These are phyloP conservation scores for Agrochola circellaris DNA, from an alignment of 2,888 invertebrate genomes.

Conservation along the genomic window DNA sequence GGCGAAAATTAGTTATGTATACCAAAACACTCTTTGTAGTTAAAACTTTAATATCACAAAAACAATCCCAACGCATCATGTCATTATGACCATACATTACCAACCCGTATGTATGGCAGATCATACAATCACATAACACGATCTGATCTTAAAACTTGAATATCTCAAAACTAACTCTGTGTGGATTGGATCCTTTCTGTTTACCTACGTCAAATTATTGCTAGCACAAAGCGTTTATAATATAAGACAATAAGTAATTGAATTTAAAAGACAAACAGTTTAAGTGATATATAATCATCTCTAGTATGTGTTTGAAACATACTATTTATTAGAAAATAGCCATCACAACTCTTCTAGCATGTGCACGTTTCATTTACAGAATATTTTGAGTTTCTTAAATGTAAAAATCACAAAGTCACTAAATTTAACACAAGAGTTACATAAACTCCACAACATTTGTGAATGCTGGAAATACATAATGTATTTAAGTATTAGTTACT, in stretches of 20 bases:
- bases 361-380: constrained; percentile 15
- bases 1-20: no score
- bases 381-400: constrained; percentile 22
- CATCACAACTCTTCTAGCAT: constrained; percentile 28
- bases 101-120: no score
- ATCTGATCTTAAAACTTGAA: no score
- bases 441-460: constrained; percentile 13
- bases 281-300: neutral
- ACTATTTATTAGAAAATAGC: neutral
- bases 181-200: no score
- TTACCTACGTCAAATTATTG: no score
- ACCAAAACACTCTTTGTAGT: no score
- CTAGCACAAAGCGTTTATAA: constrained; percentile 26
- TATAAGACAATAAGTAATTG: neutral
- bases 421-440: constrained; percentile 15
- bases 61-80: no score
- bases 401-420: constrained; percentile 19
- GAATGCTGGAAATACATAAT: constrained; percentile 15
- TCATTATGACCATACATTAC: no score
- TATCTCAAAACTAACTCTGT: no score
- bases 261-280: constrained; percentile 13
- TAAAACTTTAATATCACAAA: no score
- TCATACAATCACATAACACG: no score
- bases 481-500: constrained; percentile 3
- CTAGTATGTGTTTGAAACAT: constrained; percentile 16